phyloP scores from a whole-genome alignment of 1,140 invertebrate genomes.

The Microplitis mediator region DNA sequence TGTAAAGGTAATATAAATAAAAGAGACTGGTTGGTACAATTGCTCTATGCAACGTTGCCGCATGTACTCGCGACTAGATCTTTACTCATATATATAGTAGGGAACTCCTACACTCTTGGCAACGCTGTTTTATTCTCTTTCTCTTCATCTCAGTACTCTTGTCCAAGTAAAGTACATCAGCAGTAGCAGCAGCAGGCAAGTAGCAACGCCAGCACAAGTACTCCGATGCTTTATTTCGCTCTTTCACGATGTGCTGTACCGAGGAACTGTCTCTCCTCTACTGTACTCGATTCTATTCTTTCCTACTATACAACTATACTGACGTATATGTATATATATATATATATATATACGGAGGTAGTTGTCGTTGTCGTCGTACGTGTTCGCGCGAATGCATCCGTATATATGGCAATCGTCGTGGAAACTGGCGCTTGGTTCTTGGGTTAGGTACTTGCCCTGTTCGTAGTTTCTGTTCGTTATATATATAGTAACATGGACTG shows the following conservation, averaged over 20 bases:
- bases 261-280: no score
- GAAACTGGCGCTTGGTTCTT: constrained; percentile 9
- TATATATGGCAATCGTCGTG: constrained; percentile 22
- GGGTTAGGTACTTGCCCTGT: constrained; percentile 1
- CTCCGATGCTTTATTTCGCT: not conserved
- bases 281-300: not conserved
- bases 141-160: not conserved
- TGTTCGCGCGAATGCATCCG: constrained; percentile 29
- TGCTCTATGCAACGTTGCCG: constrained; percentile 25
- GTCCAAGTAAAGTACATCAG: no score
- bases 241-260: not conserved
- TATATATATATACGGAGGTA: no score
- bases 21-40: no score
- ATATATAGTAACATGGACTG: not conserved
- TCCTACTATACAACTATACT: not conserved
- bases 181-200: no score
- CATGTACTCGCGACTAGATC: not conserved
- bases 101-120: not conserved
- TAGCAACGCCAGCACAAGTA: no score
- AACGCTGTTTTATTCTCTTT: constrained; percentile 11
- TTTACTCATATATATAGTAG: no score
- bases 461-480: not conserved
- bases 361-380: constrained; percentile 1
- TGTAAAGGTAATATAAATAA: no score
- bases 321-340: no score